Evolutionary conservation across 2,888 invertebrate species (phyloP).

Genomic region (Mimas tiliae): DNA sequence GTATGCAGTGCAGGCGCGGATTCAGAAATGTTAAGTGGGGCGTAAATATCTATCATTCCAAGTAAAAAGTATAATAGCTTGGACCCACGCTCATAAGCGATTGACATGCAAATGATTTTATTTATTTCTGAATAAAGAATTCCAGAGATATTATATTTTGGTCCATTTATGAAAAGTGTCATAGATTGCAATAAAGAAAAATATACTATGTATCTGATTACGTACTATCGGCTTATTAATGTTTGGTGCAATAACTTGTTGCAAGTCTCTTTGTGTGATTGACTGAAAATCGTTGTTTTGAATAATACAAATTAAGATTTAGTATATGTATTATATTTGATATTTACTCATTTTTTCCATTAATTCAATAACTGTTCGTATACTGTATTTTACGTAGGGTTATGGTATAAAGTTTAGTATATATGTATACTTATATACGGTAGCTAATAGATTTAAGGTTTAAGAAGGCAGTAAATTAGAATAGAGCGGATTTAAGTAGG

Average conservation of each 20-base stretch:
- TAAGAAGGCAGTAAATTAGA: constrained; percentile 20
- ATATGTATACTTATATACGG: constrained; percentile 4
- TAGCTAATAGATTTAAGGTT: constrained; percentile 20
- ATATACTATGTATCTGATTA: background rate
- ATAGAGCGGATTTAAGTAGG: constrained; percentile 26
- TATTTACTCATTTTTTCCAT: constrained; percentile 24
- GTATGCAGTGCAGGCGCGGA: background rate
- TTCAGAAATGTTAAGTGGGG: background rate
- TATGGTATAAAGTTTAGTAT: constrained; percentile 31
- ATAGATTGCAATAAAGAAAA: background rate
- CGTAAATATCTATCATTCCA: background rate
- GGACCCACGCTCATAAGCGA: background rate
- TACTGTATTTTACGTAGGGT: constrained; percentile 32
- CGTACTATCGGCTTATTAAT: background rate
- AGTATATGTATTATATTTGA: constrained; percentile 20
- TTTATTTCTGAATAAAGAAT: background rate
- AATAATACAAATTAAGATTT: constrained; percentile 4
- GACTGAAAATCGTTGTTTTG: constrained; percentile 3
- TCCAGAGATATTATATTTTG: background rate
- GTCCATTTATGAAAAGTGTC: background rate
- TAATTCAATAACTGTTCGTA: constrained; percentile 23
- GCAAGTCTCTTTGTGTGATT: background rate
- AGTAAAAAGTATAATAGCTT: background rate
- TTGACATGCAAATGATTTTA: background rate
- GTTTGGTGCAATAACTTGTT: background rate